Conservation (phyloP, 2,797 vertebrate genomes). For the Lagocephalus sceleratus region DNA sequence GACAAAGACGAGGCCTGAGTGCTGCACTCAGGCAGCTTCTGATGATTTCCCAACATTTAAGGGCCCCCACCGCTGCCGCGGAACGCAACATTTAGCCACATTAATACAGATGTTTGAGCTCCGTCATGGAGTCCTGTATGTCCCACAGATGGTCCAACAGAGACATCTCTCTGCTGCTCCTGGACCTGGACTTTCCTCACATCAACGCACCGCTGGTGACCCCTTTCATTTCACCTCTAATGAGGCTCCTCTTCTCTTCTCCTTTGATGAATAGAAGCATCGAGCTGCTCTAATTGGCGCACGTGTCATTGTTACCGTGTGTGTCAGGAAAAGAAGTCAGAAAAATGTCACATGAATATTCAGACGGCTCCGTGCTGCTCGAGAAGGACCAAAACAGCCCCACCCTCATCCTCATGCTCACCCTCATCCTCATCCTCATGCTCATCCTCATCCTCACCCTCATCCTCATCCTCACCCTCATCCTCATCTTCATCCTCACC, state of each 20-base stretch:
- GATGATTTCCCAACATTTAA: slow-evolving; percentile 15
- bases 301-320: slow-evolving; percentile 7
- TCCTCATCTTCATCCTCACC: slow-evolving; percentile 63
- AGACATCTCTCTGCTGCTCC: background rate
- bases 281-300: slow-evolving; percentile 28
- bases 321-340: slow-evolving; percentile 42
- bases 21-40: slow-evolving; percentile 42
- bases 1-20: slow-evolving; percentile 51
- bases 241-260: slow-evolving; percentile 17
- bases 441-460: slow-evolving; percentile 64
- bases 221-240: slow-evolving; percentile 20
- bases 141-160: background rate
- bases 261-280: slow-evolving; percentile 31
- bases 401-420: too few species aligned
- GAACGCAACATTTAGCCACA: slow-evolving; percentile 30
- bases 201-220: background rate
- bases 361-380: slow-evolving; percentile 29
- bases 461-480: slow-evolving; percentile 63
- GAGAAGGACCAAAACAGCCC: slow-evolving; percentile 67
- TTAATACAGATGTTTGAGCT: slow-evolving; percentile 32
- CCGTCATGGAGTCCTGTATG: slow-evolving; percentile 17
- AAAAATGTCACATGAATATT: slow-evolving; percentile 72
- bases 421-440: slow-evolving; percentile 67
- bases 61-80: slow-evolving; percentile 27
- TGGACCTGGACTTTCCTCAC: background rate